Percentiles rank a stretch among this genome's conserved stretches.
Evolutionary conservation across 2,888 invertebrate genomes (phyloP).

Genomic region (Conomelus anceps): DNA sequence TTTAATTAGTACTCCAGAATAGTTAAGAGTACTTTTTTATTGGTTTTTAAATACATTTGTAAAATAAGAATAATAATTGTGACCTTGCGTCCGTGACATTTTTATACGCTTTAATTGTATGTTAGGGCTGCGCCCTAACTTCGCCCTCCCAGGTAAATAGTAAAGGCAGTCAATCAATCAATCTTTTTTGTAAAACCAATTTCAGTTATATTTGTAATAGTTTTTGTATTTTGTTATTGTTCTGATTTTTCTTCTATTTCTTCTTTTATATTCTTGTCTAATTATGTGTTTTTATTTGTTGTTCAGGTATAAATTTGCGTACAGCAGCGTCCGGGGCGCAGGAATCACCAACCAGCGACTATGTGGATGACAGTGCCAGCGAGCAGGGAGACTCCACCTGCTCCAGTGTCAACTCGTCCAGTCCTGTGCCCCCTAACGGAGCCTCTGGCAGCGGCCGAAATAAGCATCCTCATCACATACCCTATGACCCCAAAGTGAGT

Average conservation of each 20-base stretch:
- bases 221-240: not conserved
- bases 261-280: not conserved
- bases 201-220: no score
- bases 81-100: not conserved
- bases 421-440: slow-evolving; percentile 33
- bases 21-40: not conserved
- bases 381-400: slow-evolving; percentile 40
- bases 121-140: no score
- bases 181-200: no score
- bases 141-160: no score
- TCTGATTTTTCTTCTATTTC: not conserved
- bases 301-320: slow-evolving; percentile 44
- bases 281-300: slow-evolving; percentile 17
- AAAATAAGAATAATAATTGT: not conserved
- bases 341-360: slow-evolving; percentile 51
- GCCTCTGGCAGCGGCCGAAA: slow-evolving; percentile 35
- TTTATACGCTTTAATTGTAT: not conserved
- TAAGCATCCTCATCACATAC: slow-evolving; percentile 65
- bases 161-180: no score
- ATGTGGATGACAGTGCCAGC: slow-evolving; percentile 48
- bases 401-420: slow-evolving; percentile 46
- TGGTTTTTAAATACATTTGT: slow-evolving; percentile 2
- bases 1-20: not conserved
- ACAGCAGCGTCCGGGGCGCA: slow-evolving; percentile 37
- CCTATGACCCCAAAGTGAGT: slow-evolving; percentile 60